Evolutionary conservation across 2,888 invertebrate genomes (phyloP).

Genomic region (Amiota communis): DNA sequence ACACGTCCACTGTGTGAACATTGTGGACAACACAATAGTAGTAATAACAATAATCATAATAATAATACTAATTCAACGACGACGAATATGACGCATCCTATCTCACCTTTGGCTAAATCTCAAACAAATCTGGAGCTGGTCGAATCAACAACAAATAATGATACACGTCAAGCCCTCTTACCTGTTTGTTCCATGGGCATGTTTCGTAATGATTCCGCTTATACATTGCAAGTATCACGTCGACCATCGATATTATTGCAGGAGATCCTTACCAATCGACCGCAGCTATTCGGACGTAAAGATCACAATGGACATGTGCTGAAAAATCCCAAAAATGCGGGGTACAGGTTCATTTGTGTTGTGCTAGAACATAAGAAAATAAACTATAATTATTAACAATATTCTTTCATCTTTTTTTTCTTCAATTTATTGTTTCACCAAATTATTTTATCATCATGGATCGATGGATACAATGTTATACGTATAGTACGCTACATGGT

Average conservation of each 20-base stretch:
- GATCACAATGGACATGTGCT: conserved; percentile 46
- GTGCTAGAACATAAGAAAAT: not conserved
- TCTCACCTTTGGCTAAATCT: conserved; percentile 68
- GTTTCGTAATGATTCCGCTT: conserved; percentile 67
- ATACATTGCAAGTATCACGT: conserved; percentile 70
- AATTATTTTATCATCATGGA: not conserved
- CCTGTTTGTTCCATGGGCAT: conserved; percentile 43
- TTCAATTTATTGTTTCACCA: not conserved
- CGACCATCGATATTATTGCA: conserved; percentile 71
- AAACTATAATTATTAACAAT: not conserved
- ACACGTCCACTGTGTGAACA: conserved; percentile 67
- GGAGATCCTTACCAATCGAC: conserved; percentile 74
- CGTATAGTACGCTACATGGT: conserved; percentile 53
- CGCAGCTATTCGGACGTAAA: conserved; percentile 78
- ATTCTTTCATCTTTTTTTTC: not conserved
- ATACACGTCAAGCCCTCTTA: conserved; percentile 57
- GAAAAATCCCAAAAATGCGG: conserved; percentile 59
- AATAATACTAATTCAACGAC: not conserved
- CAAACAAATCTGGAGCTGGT: conserved; percentile 69
- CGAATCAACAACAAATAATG: conserved; percentile 49
- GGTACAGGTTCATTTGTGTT: conserved; percentile 54
- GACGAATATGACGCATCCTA: conserved; percentile 69
- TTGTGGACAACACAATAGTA: conserved; percentile 66
- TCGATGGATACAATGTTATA: not conserved
- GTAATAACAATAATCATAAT: not conserved